Evolutionary conservation across 92 coral and sea anemone species (phyloP).

Genomic region (Parazoanthus darwini): DNA sequence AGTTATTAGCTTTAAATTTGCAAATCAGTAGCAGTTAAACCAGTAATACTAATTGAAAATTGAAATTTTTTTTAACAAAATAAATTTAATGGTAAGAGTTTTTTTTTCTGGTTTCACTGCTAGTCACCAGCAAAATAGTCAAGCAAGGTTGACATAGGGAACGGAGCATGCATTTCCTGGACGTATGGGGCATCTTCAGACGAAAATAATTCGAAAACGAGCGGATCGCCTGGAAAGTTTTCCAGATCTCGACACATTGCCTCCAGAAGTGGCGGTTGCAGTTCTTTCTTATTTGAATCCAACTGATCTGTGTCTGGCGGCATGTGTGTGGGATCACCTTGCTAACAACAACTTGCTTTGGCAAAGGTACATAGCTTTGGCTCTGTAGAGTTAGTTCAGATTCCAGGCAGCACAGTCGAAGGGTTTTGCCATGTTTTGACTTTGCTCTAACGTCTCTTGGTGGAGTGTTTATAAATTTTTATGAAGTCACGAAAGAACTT

Average conservation of each 20-base stretch:
- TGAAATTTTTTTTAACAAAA: too few species aligned
- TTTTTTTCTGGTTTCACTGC: too few species aligned
- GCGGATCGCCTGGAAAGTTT: slow-evolving; percentile 64
- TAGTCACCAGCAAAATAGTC: too few species aligned
- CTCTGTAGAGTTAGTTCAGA: background rate
- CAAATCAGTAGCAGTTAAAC: too few species aligned
- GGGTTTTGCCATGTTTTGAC: background rate
- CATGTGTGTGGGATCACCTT: slow-evolving; percentile 96
- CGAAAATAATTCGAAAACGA: slow-evolving; percentile 66
- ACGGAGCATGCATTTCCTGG: slow-evolving; percentile 62
- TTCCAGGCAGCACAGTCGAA: background rate
- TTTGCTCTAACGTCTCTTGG: slow-evolving; percentile 16
- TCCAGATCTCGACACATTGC: slow-evolving; percentile 88
- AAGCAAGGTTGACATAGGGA: too few species aligned
- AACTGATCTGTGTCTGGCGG: slow-evolving; percentile 97
- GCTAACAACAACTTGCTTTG: slow-evolving; percentile 90
- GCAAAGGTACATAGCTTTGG: slow-evolving; percentile 75
- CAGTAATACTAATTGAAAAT: too few species aligned
- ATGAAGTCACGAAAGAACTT: background rate
- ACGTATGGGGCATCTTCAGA: slow-evolving; percentile 85
- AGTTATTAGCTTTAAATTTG: too few species aligned
- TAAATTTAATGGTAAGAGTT: too few species aligned
- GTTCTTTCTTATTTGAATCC: slow-evolving; percentile 94
- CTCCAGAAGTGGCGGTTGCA: slow-evolving; percentile 93
- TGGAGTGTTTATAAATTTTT: background rate